These are phyloP conservation scores for Eupeodes latifasciatus DNA, from an alignment of 2,888 invertebrate genomes.

Conservation along the genomic window DNA sequence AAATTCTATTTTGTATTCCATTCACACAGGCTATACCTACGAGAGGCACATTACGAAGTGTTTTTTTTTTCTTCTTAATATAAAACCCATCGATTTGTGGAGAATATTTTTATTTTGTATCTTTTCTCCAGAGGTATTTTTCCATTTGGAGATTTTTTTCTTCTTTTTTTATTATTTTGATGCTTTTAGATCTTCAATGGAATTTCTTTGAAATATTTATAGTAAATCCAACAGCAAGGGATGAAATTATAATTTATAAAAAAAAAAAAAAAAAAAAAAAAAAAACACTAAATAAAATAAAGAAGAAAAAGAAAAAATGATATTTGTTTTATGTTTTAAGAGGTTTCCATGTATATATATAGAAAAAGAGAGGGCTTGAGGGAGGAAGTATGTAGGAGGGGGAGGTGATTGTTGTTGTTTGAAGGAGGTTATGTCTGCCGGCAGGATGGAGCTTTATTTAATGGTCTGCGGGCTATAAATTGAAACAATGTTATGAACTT, in stretches of 20 bases:
- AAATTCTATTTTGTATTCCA: slow-evolving; percentile 63
- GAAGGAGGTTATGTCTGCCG: slow-evolving; percentile 47
- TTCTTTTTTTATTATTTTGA: slow-evolving; percentile 27
- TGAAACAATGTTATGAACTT: slow-evolving; percentile 54
- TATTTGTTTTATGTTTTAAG: slow-evolving; percentile 57
- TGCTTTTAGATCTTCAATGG: slow-evolving; percentile 53
- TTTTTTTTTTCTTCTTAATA: slow-evolving; percentile 50
- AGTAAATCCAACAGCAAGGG: slow-evolving; percentile 60
- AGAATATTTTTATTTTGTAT: not conserved
- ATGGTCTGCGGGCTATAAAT: slow-evolving; percentile 61
- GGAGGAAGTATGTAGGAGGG: not conserved
- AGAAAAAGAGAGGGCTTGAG: not conserved
- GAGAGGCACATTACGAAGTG: slow-evolving; percentile 36
- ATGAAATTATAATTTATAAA: slow-evolving; percentile 71
- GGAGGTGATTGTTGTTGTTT: not conserved
- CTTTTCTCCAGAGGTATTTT: slow-evolving; percentile 50
- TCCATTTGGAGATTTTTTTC: slow-evolving; percentile 38
- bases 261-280: slow-evolving; percentile 40
- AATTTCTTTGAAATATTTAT: slow-evolving; percentile 74
- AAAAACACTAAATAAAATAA: not conserved
- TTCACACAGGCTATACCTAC: slow-evolving; percentile 30
- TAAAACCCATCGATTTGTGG: slow-evolving; percentile 66
- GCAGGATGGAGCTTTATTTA: slow-evolving; percentile 56
- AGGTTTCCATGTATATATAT: slow-evolving; percentile 14
- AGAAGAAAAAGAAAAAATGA: slow-evolving; percentile 28